Evolutionary conservation across 2,888 invertebrate species (phyloP).

Genomic region (Cacoxenus indagator): DNA sequence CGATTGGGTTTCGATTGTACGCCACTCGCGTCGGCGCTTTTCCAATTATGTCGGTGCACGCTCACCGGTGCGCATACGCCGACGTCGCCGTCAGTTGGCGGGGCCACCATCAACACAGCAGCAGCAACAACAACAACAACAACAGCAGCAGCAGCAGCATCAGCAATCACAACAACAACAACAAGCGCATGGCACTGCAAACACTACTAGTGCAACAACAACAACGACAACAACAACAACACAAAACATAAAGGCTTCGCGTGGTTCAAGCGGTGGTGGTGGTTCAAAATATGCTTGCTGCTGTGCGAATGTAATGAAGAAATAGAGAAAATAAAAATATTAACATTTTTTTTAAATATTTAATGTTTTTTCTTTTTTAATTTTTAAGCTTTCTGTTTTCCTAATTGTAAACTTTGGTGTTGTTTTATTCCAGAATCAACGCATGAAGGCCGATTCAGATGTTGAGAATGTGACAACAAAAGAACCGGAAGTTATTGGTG

Average conservation of each 20-base stretch:
- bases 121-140: constrained; percentile 32
- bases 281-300: constrained; percentile 62
- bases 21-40: constrained; percentile 79
- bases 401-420: too few species aligned
- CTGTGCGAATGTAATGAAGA: constrained; percentile 64
- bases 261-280: constrained; percentile 32
- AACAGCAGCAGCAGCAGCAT: constrained; percentile 34
- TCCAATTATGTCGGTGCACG: constrained; percentile 80
- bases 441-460: constrained; percentile 67
- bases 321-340: background rate
- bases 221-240: constrained; percentile 14
- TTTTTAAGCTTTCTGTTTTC: background rate
- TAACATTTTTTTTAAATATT: background rate
- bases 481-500: constrained; percentile 43
- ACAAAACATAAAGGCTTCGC: too few species aligned
- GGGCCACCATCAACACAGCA: constrained; percentile 50
- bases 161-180: constrained; percentile 39
- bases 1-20: constrained; percentile 83
- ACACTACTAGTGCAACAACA: constrained; percentile 38
- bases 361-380: background rate
- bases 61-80: constrained; percentile 76
- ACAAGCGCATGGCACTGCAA: constrained; percentile 42
- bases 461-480: constrained; percentile 61
- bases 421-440: constrained; percentile 63
- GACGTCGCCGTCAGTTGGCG: constrained; percentile 67